Percentiles rank a stretch among this genome's conserved stretches.
phyloP scores from a whole-genome alignment of 2,797 vertebrate genomes.

The Clamator glandarius region DNA sequence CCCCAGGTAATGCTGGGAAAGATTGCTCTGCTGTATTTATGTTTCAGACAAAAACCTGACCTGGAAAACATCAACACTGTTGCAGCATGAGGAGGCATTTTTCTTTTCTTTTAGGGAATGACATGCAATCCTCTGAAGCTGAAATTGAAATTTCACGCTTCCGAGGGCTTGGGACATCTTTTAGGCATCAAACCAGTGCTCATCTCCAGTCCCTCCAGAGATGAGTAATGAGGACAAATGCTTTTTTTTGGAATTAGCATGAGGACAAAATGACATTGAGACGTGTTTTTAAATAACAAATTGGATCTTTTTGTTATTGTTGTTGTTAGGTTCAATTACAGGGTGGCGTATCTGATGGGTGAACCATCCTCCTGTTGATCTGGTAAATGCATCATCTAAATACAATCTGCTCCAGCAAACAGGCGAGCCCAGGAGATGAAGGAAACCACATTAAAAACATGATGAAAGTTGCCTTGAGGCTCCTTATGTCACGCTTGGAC shows the following conservation, averaged over 20 bases:
- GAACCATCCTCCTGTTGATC: slow-evolving; percentile 15
- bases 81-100: not conserved
- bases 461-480: slow-evolving; percentile 58
- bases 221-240: not conserved
- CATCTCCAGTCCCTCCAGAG: not conserved
- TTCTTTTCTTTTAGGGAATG: not conserved
- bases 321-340: not conserved
- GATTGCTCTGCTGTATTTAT: not conserved
- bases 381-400: slow-evolving; percentile 65
- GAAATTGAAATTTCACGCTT: slow-evolving; percentile 60
- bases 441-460: slow-evolving; percentile 38
- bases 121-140: slow-evolving; percentile 23
- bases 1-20: not conserved
- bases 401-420: slow-evolving; percentile 24
- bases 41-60: not conserved
- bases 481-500: slow-evolving; percentile 54
- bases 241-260: not conserved
- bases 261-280: not conserved
- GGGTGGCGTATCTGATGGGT: not conserved
- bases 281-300: not conserved
- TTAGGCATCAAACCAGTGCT: not conserved
- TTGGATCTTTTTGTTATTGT: not conserved
- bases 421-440: slow-evolving; percentile 21
- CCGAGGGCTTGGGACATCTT: not conserved
- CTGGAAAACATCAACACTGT: slow-evolving; percentile 14